Evolutionary conservation across 92 coral and sea anemone species (phyloP).

Genomic region (Umimayanthus chanpuru): DNA sequence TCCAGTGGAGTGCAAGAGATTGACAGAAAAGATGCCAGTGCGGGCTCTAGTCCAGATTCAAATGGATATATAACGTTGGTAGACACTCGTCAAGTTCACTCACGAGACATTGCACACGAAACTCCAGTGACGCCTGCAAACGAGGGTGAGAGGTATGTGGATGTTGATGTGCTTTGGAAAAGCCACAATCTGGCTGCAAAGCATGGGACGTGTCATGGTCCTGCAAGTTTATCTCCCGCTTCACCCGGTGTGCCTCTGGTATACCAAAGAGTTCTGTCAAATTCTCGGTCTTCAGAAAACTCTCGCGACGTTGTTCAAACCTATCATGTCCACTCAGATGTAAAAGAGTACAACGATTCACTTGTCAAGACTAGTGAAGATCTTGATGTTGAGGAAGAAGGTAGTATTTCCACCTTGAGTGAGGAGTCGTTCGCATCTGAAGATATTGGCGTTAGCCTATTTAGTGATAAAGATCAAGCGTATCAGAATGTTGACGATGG

Average conservation of each 20-base stretch:
- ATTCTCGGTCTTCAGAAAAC: background rate
- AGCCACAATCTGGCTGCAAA: background rate
- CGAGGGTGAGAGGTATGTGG: constrained; percentile 20
- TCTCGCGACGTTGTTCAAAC: background rate
- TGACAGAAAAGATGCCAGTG: background rate
- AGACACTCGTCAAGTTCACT: background rate
- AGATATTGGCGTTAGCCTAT: background rate
- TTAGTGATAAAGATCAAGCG: background rate
- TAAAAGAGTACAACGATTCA: background rate
- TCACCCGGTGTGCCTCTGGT: background rate
- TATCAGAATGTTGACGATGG: background rate
- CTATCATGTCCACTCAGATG: constrained; percentile 18
- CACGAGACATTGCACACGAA: background rate
- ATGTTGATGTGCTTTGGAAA: background rate
- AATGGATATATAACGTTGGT: constrained; percentile 15
- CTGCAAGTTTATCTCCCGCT: background rate
- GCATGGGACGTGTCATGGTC: background rate
- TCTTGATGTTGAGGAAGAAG: background rate
- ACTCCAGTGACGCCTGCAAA: background rate
- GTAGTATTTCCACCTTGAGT: constrained; percentile 9
- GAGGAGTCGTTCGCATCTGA: constrained; percentile 10
- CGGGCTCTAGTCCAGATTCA: constrained; percentile 14
- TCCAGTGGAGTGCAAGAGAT: background rate
- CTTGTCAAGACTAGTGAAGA: background rate
- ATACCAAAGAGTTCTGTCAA: background rate